Conservation (phyloP, 2,113 vertebrate genomes). For the Actinemys pallida region DNA sequence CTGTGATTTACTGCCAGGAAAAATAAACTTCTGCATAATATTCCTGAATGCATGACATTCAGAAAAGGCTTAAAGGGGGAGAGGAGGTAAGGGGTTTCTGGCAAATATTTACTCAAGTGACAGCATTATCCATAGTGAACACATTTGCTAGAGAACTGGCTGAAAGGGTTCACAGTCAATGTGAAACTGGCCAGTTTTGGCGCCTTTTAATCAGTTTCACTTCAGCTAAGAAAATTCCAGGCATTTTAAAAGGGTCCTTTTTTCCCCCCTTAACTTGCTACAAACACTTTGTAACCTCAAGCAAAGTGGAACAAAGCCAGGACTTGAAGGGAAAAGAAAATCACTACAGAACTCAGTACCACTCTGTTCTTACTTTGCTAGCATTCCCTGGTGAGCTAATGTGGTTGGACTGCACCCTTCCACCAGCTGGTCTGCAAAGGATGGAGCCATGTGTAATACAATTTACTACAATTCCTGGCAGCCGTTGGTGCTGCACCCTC, state of each 20-base stretch:
- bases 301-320: not conserved
- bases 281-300: not conserved
- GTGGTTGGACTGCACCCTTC: not conserved
- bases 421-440: not conserved
- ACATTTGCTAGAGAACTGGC: slow-evolving; percentile 20
- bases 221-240: not conserved
- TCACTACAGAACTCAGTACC: not conserved
- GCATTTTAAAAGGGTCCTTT: not conserved
- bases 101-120: slow-evolving; percentile 72
- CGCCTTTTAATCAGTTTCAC: not conserved
- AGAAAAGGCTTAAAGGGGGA: slow-evolving; percentile 42
- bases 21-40: slow-evolving; percentile 70
- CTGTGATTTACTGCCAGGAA: slow-evolving; percentile 69
- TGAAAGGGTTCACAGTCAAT: slow-evolving; percentile 15
- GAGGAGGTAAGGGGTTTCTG: slow-evolving; percentile 48
- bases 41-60: slow-evolving; percentile 64
- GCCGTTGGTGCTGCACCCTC: slow-evolving; percentile 28
- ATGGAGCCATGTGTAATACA: not conserved
- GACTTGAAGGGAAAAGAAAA: not conserved
- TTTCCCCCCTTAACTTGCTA: not conserved
- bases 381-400: not conserved
- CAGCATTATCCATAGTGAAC: not conserved
- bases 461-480: not conserved
- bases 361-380: not conserved
- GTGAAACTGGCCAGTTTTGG: not conserved